Base-by-base conservation (phyloP, 1,140 invertebrate species). In the Pogonus chalceus region DNA sequence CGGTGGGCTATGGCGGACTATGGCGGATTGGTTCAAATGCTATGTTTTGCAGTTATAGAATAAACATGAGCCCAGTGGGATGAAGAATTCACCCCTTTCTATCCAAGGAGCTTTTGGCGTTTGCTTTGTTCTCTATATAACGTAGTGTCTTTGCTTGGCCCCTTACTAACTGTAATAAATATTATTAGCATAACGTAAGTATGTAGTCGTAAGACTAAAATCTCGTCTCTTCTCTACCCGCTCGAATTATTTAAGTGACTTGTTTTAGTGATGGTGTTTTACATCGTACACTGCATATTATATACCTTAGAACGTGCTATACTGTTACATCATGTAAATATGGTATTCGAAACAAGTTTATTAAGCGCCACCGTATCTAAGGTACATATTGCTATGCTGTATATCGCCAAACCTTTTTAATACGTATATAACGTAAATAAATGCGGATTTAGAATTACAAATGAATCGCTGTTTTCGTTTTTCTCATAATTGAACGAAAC, bases 61-160 rank as follows among this genome's bases (percentile, higher is more conserved):
- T 43, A 43, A 43, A 43, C 37, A 43, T 43, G 37, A 43, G 37
- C 37, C 37, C 9, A 16, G 37, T 43, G 18, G 37, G 37, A 43
- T 43, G 37, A 43, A 43, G 37, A 43, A 43, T 43, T 43, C 37
- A 43, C 37, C 37, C 37, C 37, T 43, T 43, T 43, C 37, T 43
- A 43, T 31, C 26, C 26, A 31, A 14, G 4, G 4, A 31, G 26
- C 4, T 16, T 12, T 43, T 43, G 37, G 18, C 4, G 4, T 4
- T 7, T 16, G 37, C 37, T 43, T 3, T 9, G 37, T 12, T 4
- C 7, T 43, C n/a, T n/a, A n/a, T n/a, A n/a, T 14, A 31, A 4
- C 26, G 7, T 7, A 31, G 26, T 7, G 4, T 31, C 26, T 14
- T 31, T 31, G 26, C 26, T 4, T 31, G 4, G 26, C 26, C 14